Conservation (phyloP, 2,113 vertebrate genomes). For the Callospermophilus lateralis region DNA sequence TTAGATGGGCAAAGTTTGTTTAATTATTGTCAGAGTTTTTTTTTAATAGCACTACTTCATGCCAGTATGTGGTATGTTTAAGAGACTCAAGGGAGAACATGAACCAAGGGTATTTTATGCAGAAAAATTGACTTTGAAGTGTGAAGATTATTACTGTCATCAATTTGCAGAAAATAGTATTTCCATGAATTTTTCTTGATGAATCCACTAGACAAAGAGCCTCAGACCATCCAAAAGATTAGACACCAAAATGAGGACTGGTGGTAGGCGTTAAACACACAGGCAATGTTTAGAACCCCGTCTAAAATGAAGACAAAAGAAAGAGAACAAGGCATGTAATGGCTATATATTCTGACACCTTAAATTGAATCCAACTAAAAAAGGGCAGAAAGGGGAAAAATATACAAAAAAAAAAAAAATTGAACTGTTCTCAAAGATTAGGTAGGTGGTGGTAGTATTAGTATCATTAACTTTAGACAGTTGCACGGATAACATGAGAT, state of each 20-base stretch:
- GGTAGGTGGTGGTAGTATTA: background rate
- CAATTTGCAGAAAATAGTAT: background rate
- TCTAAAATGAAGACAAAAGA: background rate
- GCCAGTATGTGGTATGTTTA: background rate
- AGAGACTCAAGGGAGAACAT: background rate
- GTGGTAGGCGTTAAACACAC: background rate
- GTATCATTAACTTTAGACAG: background rate
- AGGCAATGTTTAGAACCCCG: background rate
- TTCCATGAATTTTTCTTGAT: background rate
- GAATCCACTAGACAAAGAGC: background rate
- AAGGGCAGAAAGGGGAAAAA: background rate
- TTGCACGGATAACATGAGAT: background rate
- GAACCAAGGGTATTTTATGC: background rate
- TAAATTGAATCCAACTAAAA: background rate
- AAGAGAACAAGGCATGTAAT: background rate
- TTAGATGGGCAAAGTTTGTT: background rate
- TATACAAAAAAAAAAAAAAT: background rate
- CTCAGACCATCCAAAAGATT: background rate
- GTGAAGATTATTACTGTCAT: background rate
- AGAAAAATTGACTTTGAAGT: conserved; percentile 10
- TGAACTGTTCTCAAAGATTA: background rate
- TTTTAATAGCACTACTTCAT: background rate
- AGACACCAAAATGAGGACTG: background rate
- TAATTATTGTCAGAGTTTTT: background rate
- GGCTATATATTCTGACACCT: background rate